A percentile compares a stretch with the other conserved stretches of the same genome.
phyloP scores from a whole-genome alignment of 2,888 invertebrate genomes.

The Gisinianus flammeolus region DNA sequence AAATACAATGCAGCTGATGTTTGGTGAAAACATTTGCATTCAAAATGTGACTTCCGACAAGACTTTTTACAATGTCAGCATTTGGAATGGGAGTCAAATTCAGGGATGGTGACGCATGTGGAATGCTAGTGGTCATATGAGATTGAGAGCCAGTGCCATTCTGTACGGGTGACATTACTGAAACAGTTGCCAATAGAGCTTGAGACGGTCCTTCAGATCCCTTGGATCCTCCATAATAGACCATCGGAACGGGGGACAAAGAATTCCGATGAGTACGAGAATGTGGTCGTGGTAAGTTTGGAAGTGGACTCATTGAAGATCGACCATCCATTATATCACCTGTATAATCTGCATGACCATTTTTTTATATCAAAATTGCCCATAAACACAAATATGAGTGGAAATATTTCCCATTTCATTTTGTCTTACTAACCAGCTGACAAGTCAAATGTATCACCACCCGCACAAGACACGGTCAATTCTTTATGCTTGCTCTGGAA shows the following conservation, averaged over 20 bases:
- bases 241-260: conserved; percentile 13
- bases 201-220: not conserved
- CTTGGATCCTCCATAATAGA: not conserved
- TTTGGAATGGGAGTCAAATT: conserved; percentile 27
- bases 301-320: conserved; percentile 40
- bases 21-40: conserved; percentile 85
- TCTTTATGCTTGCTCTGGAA: conserved; percentile 2
- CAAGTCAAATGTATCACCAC: conserved; percentile 19
- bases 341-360: conserved; percentile 18
- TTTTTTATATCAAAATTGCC: not conserved
- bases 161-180: conserved; percentile 44
- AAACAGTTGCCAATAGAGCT: conserved; percentile 20
- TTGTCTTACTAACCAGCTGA: conserved; percentile 16
- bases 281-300: conserved; percentile 20
- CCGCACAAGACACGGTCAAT: conserved; percentile 10
- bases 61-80: conserved; percentile 48
- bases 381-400: not conserved
- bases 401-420: not conserved
- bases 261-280: conserved; percentile 29
- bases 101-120: conserved; percentile 38
- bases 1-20: conserved; percentile 89
- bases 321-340: conserved; percentile 37
- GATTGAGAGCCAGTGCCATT: not conserved
- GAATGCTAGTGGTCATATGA: conserved; percentile 27
- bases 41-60: conserved; percentile 80